Evolutionary conservation across 2,888 invertebrate species (phyloP).

Genomic region (Vanessa cardui): DNA sequence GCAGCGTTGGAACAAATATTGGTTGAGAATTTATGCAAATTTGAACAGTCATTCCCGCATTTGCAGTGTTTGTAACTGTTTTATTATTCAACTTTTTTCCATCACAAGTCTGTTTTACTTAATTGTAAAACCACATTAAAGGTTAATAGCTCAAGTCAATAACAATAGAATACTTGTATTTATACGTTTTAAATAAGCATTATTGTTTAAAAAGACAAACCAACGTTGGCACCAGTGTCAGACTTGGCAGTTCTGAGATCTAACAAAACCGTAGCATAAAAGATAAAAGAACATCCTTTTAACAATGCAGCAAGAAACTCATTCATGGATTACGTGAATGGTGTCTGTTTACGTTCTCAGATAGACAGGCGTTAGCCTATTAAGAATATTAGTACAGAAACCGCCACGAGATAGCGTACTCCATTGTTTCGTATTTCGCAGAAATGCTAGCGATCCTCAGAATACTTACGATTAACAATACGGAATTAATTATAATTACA

Average conservation of each 20-base stretch:
- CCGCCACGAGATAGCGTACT: constrained; percentile 23
- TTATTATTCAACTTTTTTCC: neutral
- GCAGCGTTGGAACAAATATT: constrained; percentile 9
- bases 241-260: neutral
- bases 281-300: neutral
- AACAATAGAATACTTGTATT: too few species aligned
- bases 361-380: constrained; percentile 18
- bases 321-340: neutral
- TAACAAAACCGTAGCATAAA: neutral
- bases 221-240: too few species aligned
- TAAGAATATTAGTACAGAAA: constrained; percentile 29
- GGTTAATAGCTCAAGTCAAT: too few species aligned
- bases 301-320: neutral
- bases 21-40: constrained; percentile 1
- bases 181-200: too few species aligned
- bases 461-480: neutral
- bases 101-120: neutral
- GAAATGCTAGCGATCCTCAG: constrained; percentile 6
- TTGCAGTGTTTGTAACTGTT: neutral
- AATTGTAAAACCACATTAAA: too few species aligned
- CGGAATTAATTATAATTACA: too few species aligned
- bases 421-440: constrained; percentile 20
- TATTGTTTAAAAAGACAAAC: too few species aligned
- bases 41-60: constrained; percentile 1
- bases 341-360: constrained; percentile 5